Conservation (phyloP, 2,797 vertebrate species). For the Mareca penelope region DNA sequence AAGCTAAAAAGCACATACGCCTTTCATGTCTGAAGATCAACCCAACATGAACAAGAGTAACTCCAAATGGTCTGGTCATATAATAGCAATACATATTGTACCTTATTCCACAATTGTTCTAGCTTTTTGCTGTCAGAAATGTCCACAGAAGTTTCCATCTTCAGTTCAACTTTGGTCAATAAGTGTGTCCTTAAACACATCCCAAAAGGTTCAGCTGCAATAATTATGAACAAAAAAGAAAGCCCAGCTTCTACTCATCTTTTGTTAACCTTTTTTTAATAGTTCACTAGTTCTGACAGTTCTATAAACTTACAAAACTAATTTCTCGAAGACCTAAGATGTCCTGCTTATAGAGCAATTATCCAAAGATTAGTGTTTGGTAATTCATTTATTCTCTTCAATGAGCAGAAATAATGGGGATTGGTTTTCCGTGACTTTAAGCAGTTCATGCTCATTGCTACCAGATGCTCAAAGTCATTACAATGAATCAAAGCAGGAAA, state of each 20-base stretch:
- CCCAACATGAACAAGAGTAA: background rate
- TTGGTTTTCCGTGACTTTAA: slow-evolving; percentile 70
- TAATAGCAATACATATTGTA: background rate
- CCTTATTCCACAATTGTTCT: background rate
- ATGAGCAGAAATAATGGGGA: slow-evolving; percentile 79
- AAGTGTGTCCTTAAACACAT: background rate
- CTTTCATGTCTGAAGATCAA: background rate
- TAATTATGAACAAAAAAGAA: background rate
- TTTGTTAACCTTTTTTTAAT: slow-evolving; percentile 62
- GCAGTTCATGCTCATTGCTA: slow-evolving; percentile 71
- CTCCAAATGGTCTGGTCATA: background rate
- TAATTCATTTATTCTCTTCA: slow-evolving; percentile 80
- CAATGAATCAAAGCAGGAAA: slow-evolving; percentile 72
- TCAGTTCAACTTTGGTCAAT: background rate
- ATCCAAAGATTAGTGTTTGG: slow-evolving; percentile 77
- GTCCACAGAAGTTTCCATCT: background rate
- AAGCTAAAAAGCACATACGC: fast-evolving
- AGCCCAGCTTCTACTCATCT: slow-evolving; percentile 60
- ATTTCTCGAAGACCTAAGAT: slow-evolving; percentile 68
- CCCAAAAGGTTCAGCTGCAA: background rate
- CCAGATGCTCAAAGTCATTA: slow-evolving; percentile 69
- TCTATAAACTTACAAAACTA: slow-evolving; percentile 68
- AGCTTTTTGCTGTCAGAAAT: background rate
- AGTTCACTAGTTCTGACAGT: slow-evolving; percentile 67
- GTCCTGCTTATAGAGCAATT: slow-evolving; percentile 76